phyloP scores from a whole-genome alignment of 2,888 invertebrate genomes.

The Reticulitermes lucifugus region DNA sequence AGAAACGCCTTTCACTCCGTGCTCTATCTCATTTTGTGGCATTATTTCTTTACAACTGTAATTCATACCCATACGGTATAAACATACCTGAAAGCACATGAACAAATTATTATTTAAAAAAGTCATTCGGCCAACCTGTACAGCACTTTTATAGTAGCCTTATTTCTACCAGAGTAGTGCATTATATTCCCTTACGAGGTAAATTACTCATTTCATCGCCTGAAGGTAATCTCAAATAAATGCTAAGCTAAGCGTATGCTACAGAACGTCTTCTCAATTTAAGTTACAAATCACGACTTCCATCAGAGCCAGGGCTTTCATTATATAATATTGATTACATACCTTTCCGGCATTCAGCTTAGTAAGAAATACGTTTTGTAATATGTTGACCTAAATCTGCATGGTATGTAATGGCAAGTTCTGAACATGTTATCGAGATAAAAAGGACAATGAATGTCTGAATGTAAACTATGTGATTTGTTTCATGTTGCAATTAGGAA shows the following conservation, averaged over 20 bases:
- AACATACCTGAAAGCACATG: neutral
- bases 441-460: neutral
- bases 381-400: conserved; percentile 8
- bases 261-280: neutral
- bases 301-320: conserved; percentile 20
- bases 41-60: no score
- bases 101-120: neutral
- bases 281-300: conserved; percentile 34
- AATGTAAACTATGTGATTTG: neutral
- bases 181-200: conserved; percentile 7
- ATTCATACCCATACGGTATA: neutral
- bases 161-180: neutral
- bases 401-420: neutral
- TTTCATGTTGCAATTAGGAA: no score
- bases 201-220: neutral
- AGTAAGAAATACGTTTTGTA: conserved; percentile 19
- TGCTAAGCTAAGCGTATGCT: neutral
- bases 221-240: neutral
- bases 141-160: neutral
- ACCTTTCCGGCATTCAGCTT: conserved; percentile 12
- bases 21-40: no score
- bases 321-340: conserved; percentile 35
- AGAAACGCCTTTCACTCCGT: no score
- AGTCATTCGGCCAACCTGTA: neutral
- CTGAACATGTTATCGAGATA: neutral